These are phyloP conservation scores for Fissipunctia ypsillon DNA, from an alignment of 2,888 invertebrate species.

Conservation along the genomic window DNA sequence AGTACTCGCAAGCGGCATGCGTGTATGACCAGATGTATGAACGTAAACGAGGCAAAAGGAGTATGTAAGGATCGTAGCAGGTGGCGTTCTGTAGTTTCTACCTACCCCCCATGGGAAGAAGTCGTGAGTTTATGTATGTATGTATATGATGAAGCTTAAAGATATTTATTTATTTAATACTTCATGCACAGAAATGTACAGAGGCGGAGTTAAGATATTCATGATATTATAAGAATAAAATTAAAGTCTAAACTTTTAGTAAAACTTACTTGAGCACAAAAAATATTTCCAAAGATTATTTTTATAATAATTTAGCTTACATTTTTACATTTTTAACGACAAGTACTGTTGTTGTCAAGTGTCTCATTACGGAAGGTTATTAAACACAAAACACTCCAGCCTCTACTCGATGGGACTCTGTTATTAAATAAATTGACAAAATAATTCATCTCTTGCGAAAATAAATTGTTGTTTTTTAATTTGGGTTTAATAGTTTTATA, in stretches of 20 bases:
- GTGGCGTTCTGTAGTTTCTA: too few relatives aligned
- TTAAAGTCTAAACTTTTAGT: not conserved
- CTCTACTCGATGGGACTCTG: conserved; percentile 25
- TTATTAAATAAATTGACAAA: conserved; percentile 47
- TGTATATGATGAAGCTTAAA: too few relatives aligned
- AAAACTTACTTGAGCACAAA: not conserved
- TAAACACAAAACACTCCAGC: conserved; percentile 54
- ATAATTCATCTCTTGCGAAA: conserved; percentile 20
- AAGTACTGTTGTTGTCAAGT: conserved; percentile 33
- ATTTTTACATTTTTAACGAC: conserved; percentile 36
- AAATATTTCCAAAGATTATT: not conserved
- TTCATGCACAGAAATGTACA: too few relatives aligned
- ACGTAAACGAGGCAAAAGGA: too few relatives aligned
- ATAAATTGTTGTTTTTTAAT: conserved; percentile 20
- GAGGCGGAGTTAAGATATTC: too few relatives aligned
- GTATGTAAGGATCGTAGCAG: too few relatives aligned
- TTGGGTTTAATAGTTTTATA: not conserved
- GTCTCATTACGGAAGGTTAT: conserved; percentile 58
- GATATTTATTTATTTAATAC: too few relatives aligned
- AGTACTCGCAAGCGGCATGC: too few relatives aligned
- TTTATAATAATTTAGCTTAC: conserved; percentile 4
- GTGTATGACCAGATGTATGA: too few relatives aligned
- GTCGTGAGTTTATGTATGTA: too few relatives aligned
- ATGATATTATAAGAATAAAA: not conserved
- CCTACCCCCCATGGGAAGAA: too few relatives aligned